Evolutionary conservation across 2,113 vertebrate species (phyloP).

Genomic region (Phalacrocorax brasilianus): DNA sequence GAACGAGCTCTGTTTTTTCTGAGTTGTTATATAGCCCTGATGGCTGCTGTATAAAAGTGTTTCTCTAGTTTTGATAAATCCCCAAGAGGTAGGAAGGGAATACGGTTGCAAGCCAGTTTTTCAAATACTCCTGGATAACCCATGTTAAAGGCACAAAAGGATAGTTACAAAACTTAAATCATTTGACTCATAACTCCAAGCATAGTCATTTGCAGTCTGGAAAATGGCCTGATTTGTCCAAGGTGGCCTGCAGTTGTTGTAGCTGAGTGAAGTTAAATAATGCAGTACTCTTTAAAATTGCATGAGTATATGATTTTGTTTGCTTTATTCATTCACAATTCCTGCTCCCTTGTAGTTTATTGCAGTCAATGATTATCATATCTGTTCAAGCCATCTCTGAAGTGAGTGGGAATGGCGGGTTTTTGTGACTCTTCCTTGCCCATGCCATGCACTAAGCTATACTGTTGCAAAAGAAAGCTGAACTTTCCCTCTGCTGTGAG

Average conservation of each 20-base stretch:
- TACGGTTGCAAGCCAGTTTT: background rate
- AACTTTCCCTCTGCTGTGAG: background rate
- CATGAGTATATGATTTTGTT: background rate
- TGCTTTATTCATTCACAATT: conserved; percentile 17
- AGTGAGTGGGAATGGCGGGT: background rate
- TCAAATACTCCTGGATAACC: background rate
- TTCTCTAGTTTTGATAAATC: background rate
- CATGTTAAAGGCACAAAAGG: background rate
- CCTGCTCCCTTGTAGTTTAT: background rate
- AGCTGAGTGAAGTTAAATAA: conserved; percentile 36
- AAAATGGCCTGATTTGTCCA: conserved; percentile 3
- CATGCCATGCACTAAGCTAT: fast-evolving
- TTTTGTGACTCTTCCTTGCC: background rate
- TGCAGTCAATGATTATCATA: background rate
- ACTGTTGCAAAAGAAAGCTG: background rate
- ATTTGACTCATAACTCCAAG: background rate
- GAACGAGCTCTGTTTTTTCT: background rate
- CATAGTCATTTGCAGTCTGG: background rate
- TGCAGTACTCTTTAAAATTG: conserved; percentile 38
- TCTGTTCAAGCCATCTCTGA: background rate
- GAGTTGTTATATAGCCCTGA: background rate
- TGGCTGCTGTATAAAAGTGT: background rate
- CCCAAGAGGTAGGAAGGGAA: background rate
- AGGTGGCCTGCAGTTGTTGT: background rate
- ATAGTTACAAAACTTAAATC: background rate